A percentile compares a stretch with the other conserved stretches of the same genome.
phyloP scores from a whole-genome alignment of 2,797 vertebrate species.

The Dermochelys coriacea region DNA sequence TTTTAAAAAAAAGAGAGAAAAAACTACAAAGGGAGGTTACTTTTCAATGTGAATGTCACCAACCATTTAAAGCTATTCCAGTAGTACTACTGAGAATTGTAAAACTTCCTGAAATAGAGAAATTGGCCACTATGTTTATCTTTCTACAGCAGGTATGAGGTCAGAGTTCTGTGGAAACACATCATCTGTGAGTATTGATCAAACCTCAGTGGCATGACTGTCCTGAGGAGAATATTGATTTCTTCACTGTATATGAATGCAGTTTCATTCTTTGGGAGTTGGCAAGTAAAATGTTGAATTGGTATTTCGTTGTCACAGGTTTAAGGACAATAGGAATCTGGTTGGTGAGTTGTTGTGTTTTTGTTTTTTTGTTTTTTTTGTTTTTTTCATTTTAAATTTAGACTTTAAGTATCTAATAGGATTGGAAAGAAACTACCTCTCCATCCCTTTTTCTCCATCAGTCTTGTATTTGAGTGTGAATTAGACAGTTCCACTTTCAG shows the following conservation, averaged over 20 bases:
- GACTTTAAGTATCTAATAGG: background rate
- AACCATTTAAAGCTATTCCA: background rate
- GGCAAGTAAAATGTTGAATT: background rate
- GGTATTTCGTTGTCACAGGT: background rate
- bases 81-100: background rate
- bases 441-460: background rate
- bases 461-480: background rate
- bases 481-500: background rate
- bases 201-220: constrained; percentile 53
- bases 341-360: too few relatives aligned
- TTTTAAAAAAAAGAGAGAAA: background rate
- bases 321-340: background rate
- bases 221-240: constrained; percentile 60
- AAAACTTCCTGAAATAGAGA: background rate
- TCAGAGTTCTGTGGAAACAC: constrained; percentile 46
- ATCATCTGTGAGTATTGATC: constrained; percentile 57
- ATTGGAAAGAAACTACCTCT: background rate
- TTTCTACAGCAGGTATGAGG: constrained; percentile 23
- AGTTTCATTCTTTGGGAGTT: constrained; percentile 26
- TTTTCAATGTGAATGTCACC: background rate
- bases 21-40: background rate
- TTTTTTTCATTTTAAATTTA: constrained; percentile 16
- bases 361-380: background rate
- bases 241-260: constrained; percentile 56
- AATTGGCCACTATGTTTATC: constrained; percentile 12